Evolutionary conservation across 2,113 vertebrate genomes (phyloP).

Genomic region (Maccullochella peelii): DNA sequence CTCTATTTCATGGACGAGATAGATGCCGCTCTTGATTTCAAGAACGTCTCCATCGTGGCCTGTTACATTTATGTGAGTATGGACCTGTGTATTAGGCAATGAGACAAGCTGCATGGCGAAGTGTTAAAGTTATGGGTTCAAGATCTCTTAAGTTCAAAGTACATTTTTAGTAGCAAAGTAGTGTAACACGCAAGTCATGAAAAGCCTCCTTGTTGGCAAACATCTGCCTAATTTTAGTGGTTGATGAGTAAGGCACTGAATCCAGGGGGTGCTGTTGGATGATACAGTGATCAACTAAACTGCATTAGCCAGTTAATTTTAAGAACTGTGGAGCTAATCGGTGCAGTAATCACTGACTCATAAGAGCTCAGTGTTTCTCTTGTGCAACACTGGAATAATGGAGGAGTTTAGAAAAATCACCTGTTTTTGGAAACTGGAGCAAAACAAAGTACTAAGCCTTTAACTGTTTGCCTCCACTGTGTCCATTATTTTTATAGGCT

Average conservation of each 20-base stretch:
- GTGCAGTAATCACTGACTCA: background rate
- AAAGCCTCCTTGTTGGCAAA: background rate
- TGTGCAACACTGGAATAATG: slow-evolving; percentile 1
- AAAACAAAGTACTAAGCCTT: background rate
- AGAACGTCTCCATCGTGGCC: slow-evolving; percentile 98
- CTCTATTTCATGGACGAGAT: slow-evolving; percentile 99
- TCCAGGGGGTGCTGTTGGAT: background rate
- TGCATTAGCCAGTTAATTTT: background rate
- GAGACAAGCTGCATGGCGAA: background rate
- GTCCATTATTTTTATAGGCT: background rate
- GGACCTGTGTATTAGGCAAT: too few relatives aligned
- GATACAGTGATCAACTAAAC: background rate
- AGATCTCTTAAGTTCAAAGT: background rate
- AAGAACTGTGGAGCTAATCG: slow-evolving; percentile 1
- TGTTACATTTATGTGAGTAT: slow-evolving; percentile 97
- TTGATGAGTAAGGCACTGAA: background rate
- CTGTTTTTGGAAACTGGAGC: background rate
- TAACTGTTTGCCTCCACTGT: background rate
- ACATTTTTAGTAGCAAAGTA: background rate
- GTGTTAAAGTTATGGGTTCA: background rate
- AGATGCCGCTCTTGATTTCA: slow-evolving; percentile 97
- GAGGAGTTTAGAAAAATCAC: background rate
- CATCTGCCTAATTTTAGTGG: background rate
- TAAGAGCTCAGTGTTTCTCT: background rate
- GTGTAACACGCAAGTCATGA: background rate